Base-by-base conservation (phyloP, 2,888 invertebrate species). In the Ichneumoninae sp. region DNA sequence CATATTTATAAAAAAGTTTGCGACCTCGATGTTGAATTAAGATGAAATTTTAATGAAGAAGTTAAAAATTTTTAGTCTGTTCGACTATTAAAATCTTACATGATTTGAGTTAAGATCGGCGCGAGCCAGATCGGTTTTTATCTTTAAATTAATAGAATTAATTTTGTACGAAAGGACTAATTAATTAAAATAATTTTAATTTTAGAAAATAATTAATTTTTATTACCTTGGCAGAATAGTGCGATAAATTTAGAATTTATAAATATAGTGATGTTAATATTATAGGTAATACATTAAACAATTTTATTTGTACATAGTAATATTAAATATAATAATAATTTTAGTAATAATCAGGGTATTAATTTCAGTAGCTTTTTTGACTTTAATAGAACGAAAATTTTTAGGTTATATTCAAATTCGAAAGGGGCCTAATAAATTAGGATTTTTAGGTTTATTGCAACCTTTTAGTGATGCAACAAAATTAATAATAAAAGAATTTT, bases 1-100 rank as follows among this genome's bases (percentile, higher is more conserved):
- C 96, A 92, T 94, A 97, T 97, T 95, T 94, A 95, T 95, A 96
- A 95, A 94, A 95, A 94, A 95, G 96, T 94, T 97, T 97, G 96
- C 96, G 96, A 97, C 97, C 97, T 97, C 97, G 97, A 97, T 97
- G 97, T 97, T 97, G 97, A 96, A 97, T 97, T 97, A 97, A 96
- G 95, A 93, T 95, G 94, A 94, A 95, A 94, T 94, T 95, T 95
- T 94, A 95, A 95, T 95, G 96, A 92, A 96, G 95, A 94, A 94
- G 95, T 95, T 96, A 94, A 95, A 94, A 94, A 94, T 94, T 87
- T 96, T 96, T 95, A 95, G 96, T 96, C 96, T 97, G 96, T 97
- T 97, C 96, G 96, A 96, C 96, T 95, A 95, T 96, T 96, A 95
- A 96, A 96, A 95, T 95, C 95, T 96, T 96, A 97, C 96, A 96